phyloP scores from a whole-genome alignment of 1,140 invertebrate species.

The Fopius arisanus region DNA sequence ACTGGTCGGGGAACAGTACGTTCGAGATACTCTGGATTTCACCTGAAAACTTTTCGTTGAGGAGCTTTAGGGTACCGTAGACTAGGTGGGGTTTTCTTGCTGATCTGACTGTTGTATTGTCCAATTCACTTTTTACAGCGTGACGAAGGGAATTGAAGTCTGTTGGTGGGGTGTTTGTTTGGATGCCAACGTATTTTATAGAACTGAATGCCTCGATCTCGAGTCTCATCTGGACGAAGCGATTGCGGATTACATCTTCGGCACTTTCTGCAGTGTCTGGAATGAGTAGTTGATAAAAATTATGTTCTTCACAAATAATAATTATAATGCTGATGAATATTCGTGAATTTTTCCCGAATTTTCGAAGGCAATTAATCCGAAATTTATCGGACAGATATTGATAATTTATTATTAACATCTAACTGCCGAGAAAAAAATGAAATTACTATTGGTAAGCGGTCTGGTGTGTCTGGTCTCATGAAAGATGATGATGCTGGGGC shows the following conservation, averaged over 20 bases:
- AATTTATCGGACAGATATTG: too few species aligned
- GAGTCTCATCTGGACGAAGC: constrained; percentile 71
- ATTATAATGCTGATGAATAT: too few species aligned
- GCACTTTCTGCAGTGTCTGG: constrained; percentile 68
- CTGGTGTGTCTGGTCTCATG: constrained; percentile 84
- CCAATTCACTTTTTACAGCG: constrained; percentile 67
- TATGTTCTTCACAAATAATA: too few species aligned
- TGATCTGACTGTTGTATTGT: constrained; percentile 75
- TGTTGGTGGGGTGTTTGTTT: constrained; percentile 65
- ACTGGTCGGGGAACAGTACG: constrained; percentile 80
- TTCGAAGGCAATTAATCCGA: too few species aligned
- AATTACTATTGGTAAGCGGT: constrained; percentile 61
- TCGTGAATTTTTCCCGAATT: too few species aligned
- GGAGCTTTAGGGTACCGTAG: constrained; percentile 73
- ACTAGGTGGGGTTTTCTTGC: constrained; percentile 72
- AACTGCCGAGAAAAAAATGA: neutral
- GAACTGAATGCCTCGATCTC: constrained; percentile 78
- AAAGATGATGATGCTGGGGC: constrained; percentile 81
- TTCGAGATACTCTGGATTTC: constrained; percentile 71
- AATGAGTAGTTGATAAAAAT: too few species aligned
- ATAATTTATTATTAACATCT: too few species aligned
- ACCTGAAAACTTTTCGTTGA: constrained; percentile 83
- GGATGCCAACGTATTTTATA: constrained; percentile 75
- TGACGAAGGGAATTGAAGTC: constrained; percentile 64
- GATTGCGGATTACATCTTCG: constrained; percentile 72